A percentile compares a stretch with the other conserved stretches of the same genome.
Conservation (phyloP, 2,888 invertebrate genomes). For the Synergus umbraculus region DNA sequence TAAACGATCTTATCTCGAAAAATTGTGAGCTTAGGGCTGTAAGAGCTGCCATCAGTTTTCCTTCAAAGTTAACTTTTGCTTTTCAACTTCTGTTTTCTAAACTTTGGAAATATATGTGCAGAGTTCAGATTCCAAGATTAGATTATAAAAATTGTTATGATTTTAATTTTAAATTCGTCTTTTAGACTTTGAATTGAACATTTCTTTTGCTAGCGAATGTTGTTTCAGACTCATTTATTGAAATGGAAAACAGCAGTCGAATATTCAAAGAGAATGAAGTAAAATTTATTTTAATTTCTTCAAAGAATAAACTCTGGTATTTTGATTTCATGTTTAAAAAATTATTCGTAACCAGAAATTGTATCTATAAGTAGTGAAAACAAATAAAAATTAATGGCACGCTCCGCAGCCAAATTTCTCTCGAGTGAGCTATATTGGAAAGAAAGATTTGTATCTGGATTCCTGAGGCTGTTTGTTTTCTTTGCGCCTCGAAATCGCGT, state of each 20-base stretch:
- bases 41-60: background rate
- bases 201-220: background rate
- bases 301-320: background rate
- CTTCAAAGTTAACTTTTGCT: background rate
- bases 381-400: constrained; percentile 26
- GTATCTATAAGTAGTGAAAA: background rate
- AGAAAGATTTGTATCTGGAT: constrained; percentile 33
- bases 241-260: background rate
- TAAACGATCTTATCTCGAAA: background rate
- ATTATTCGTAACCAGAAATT: background rate
- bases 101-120: too few relatives aligned
- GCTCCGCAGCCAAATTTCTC: constrained; percentile 7
- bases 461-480: constrained; percentile 30
- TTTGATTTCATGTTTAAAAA: background rate
- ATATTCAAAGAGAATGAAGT: background rate
- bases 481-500: constrained; percentile 14
- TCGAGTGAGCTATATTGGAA: constrained; percentile 11
- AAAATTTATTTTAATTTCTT: background rate
- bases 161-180: too few relatives aligned
- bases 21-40: background rate
- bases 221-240: background rate
- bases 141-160: too few relatives aligned
- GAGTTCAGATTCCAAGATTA: too few relatives aligned
- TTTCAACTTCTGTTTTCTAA: background rate
- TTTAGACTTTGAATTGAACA: too few relatives aligned